These are phyloP conservation scores for Ailuropoda melanoleuca DNA, from an alignment of 2,113 vertebrate species.

Conservation along the genomic window DNA sequence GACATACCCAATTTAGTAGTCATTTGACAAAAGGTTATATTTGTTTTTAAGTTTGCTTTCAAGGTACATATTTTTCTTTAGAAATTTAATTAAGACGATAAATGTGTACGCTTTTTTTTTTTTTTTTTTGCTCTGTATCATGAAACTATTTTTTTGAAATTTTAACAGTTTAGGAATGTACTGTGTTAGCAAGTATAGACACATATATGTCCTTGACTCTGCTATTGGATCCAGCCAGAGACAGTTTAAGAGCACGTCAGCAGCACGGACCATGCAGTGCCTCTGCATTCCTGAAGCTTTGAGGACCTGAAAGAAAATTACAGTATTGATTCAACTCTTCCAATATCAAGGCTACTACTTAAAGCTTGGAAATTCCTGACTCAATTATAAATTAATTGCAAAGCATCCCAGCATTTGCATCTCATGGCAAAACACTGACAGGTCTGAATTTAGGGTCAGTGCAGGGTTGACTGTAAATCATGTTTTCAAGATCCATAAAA, in stretches of 20 bases:
- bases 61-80: neutral
- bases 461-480: neutral
- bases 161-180: neutral
- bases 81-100: neutral
- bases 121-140: slow-evolving; percentile 27
- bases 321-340: neutral
- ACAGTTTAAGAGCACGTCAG: neutral
- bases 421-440: neutral
- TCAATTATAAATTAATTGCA: neutral
- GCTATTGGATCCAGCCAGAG: neutral
- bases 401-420: neutral
- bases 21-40: neutral
- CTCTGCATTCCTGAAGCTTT: neutral
- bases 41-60: slow-evolving; percentile 4
- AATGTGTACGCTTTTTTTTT: neutral
- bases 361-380: neutral
- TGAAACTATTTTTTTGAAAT: neutral
- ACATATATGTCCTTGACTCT: neutral
- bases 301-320: neutral
- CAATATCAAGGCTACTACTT: neutral
- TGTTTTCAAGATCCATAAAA: neutral
- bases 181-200: neutral
- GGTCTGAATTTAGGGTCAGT: neutral
- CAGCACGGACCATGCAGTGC: too few relatives aligned
- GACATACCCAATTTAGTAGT: neutral